phyloP scores from a whole-genome alignment of 2,797 vertebrate species.

The Euphonia xanthogaster region DNA sequence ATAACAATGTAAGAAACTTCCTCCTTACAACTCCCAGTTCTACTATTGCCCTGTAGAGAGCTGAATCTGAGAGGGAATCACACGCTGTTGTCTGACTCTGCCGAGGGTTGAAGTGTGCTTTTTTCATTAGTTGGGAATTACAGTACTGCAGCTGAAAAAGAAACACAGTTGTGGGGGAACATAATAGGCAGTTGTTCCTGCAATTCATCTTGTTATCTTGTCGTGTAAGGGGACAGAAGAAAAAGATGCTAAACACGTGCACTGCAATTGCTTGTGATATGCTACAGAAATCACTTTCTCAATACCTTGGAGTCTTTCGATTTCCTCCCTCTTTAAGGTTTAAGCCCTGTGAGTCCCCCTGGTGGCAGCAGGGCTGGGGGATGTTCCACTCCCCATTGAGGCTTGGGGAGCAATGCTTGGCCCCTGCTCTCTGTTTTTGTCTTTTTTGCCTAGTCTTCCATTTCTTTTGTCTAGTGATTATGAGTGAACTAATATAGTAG shows the following conservation, averaged over 20 bases:
- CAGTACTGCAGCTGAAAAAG: neutral
- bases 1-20: neutral
- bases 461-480: neutral
- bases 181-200: neutral
- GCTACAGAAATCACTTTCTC: neutral
- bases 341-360: slow-evolving; percentile 55
- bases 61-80: neutral
- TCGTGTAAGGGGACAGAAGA: neutral
- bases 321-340: neutral
- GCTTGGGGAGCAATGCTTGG: neutral
- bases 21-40: neutral
- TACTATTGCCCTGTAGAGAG: neutral
- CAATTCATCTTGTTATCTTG: neutral
- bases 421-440: neutral
- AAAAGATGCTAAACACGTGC: neutral
- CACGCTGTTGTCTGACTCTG: neutral
- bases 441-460: neutral
- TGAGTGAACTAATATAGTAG: neutral
- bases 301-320: neutral
- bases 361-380: slow-evolving; percentile 34
- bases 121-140: neutral
- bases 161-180: neutral
- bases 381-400: neutral
- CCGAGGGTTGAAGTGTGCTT: neutral
- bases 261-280: neutral